A percentile compares a stretch with the other conserved stretches of the same genome.
These are phyloP conservation scores for Cataglyphis rosenhaueri DNA, from an alignment of 2,888 invertebrate genomes.

Conservation along the genomic window DNA sequence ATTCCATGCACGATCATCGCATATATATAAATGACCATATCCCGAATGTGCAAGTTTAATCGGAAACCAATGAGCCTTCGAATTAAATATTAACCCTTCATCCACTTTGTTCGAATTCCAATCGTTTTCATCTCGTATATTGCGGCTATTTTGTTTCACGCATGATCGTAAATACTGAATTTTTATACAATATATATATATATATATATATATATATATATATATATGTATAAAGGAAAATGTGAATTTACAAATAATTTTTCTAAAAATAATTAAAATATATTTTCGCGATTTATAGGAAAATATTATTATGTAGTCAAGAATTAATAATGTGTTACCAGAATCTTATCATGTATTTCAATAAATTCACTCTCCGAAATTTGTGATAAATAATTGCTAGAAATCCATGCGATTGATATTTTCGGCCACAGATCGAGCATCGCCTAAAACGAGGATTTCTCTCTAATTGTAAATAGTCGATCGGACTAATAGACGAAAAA, in stretches of 20 bases:
- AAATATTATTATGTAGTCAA: not conserved
- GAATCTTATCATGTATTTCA: not conserved
- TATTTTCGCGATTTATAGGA: not conserved
- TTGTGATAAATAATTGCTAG: not conserved
- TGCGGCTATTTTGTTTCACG: not conserved
- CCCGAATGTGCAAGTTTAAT: constrained; percentile 11
- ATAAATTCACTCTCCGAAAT: not conserved
- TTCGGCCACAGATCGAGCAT: constrained; percentile 66
- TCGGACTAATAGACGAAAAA: constrained; percentile 66
- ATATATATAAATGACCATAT: constrained; percentile 21
- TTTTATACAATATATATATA: not conserved
- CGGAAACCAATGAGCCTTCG: constrained; percentile 40
- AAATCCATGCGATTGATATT: constrained; percentile 14
- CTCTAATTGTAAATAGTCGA: constrained; percentile 49
- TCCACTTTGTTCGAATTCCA: not conserved
- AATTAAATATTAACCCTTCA: constrained; percentile 41
- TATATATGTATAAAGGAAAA: not conserved
- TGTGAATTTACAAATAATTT: not conserved
- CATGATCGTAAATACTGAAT: not conserved
- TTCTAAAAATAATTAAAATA: not conserved
- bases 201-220: no score
- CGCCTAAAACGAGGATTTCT: constrained; percentile 46
- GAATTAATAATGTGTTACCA: not conserved
- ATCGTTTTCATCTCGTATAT: not conserved
- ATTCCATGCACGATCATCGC: not conserved